A percentile compares a stretch with the other conserved stretches of the same genome.
Conservation (phyloP, 1,140 invertebrate genomes). For the Anoplolepis gracilipes region DNA sequence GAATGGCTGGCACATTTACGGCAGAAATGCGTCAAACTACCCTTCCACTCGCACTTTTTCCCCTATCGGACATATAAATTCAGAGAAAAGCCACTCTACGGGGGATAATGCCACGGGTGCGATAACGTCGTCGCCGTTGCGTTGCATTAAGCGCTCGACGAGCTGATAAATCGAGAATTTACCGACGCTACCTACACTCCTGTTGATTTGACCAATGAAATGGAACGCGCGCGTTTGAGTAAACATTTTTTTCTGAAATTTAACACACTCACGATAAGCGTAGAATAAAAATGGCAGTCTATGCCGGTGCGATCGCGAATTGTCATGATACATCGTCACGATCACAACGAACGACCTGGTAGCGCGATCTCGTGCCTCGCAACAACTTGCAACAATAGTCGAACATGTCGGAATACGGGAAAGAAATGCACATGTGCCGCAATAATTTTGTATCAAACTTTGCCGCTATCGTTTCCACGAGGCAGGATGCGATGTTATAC, state of each 20-base stretch:
- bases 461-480: slow-evolving; percentile 49
- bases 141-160: slow-evolving; percentile 72
- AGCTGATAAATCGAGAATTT: slow-evolving; percentile 75
- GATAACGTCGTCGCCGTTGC: slow-evolving; percentile 72
- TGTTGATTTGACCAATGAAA: slow-evolving; percentile 47
- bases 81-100: slow-evolving; percentile 48
- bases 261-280: neutral
- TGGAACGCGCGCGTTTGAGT: slow-evolving; percentile 20
- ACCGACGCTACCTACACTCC: slow-evolving; percentile 60
- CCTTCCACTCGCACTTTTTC: neutral
- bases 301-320: neutral
- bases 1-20: slow-evolving; percentile 14
- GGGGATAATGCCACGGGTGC: slow-evolving; percentile 63
- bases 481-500: slow-evolving; percentile 59
- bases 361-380: slow-evolving; percentile 4
- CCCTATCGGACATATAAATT: slow-evolving; percentile 69
- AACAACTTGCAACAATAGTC: neutral
- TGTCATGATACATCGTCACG: neutral
- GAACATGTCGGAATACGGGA: neutral
- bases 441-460: slow-evolving; percentile 27
- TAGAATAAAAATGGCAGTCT: neutral
- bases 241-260: slow-evolving; percentile 43
- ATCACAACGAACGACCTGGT: neutral
- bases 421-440: slow-evolving; percentile 27
- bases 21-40: neutral